A percentile compares a stretch with the other conserved stretches of the same genome.
Evolutionary conservation across 2,888 invertebrate species (phyloP).

Genomic region (Eubasilissa splendida): DNA sequence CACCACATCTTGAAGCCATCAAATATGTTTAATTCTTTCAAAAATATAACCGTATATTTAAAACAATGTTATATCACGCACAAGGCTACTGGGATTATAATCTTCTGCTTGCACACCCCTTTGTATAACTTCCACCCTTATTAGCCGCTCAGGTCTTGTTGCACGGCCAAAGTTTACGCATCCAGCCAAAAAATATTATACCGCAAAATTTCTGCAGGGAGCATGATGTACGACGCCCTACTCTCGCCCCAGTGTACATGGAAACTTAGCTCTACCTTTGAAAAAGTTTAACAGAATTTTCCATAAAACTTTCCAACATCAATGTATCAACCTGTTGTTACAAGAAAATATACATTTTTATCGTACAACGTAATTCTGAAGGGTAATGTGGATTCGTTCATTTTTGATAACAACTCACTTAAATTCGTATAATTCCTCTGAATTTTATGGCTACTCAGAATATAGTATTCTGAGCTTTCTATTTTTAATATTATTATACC

Average conservation of each 20-base stretch:
- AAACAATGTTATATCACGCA: no score
- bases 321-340: no score
- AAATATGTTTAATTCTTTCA: no score
- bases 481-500: no score
- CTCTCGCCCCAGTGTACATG: constrained; percentile 8
- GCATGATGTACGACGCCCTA: constrained; percentile 40
- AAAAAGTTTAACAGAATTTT: constrained; percentile 15
- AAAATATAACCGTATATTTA: no score
- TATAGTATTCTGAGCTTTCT: no score
- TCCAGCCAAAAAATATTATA: constrained; percentile 55
- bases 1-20: no score
- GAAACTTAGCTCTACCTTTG: constrained; percentile 29
- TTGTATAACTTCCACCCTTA: constrained; percentile 49
- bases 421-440: no score
- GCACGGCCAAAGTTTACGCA: constrained; percentile 56
- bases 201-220: constrained; percentile 45
- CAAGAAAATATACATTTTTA: no score
- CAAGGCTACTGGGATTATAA: constrained; percentile 16
- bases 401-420: no score
- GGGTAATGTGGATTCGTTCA: no score
- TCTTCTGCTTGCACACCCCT: constrained; percentile 9
- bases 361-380: background rate
- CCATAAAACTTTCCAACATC: background rate
- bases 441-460: no score
- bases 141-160: constrained; percentile 55